These are phyloP conservation scores for Pangasius krempfi DNA, from an alignment of 2,797 vertebrate species.

Conservation along the genomic window DNA sequence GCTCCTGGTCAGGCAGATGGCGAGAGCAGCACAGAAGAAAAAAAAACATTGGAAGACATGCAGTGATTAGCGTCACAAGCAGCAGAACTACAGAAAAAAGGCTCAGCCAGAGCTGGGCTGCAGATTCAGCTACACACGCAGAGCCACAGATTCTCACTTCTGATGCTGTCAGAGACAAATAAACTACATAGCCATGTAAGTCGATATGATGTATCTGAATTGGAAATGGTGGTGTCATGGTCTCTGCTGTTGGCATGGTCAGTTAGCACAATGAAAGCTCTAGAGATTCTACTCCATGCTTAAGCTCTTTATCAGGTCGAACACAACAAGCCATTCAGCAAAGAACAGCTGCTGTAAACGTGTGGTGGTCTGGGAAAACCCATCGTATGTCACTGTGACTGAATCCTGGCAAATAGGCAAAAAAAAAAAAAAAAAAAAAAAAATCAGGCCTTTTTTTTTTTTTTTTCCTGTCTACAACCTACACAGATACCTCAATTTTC, in stretches of 20 bases:
- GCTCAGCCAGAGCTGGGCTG: conserved; percentile 31
- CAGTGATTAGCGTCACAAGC: conserved; percentile 75
- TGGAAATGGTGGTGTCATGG: background rate
- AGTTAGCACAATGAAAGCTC: conserved; percentile 51
- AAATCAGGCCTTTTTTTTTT: background rate
- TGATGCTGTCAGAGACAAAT: background rate
- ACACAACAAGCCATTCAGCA: conserved; percentile 64
- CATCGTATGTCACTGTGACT: conserved; percentile 35
- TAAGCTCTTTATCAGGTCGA: conserved; percentile 55
- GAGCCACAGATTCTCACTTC: background rate
- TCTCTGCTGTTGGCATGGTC: background rate
- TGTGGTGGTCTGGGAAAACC: conserved; percentile 18
- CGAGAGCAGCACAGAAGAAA: conserved; percentile 74
- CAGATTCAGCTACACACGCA: conserved; percentile 50
- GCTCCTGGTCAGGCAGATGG: conserved; percentile 87
- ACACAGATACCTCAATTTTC: background rate
- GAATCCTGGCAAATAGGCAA: conserved; percentile 18
- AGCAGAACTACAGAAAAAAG: conserved; percentile 50
- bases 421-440: background rate
- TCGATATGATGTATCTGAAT: background rate
- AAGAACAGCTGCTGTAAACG: conserved; percentile 63
- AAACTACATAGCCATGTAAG: background rate
- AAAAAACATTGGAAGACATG: conserved; percentile 72
- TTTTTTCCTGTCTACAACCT: background rate
- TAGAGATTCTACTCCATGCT: conserved; percentile 60